These are phyloP conservation scores for Etheostoma cragini DNA, from an alignment of 2,113 vertebrate species.

Conservation along the genomic window DNA sequence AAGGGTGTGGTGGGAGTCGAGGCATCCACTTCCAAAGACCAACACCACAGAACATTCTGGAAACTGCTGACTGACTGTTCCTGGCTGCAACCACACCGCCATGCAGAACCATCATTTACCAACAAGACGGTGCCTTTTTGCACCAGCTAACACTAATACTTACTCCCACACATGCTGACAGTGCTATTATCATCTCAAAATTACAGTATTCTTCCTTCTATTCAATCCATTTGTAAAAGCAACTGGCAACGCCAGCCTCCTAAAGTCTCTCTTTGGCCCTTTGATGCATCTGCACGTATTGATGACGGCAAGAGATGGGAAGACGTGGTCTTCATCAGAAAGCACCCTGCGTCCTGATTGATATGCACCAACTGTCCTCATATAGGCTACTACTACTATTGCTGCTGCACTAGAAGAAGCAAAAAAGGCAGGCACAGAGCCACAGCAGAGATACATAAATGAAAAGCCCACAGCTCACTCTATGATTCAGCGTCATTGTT, in stretches of 20 bases:
- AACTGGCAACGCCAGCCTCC: conserved; percentile 20
- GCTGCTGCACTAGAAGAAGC: conserved; percentile 39
- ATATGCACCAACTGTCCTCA: conserved; percentile 77
- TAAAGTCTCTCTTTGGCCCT: conserved; percentile 18
- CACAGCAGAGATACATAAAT: conserved; percentile 61
- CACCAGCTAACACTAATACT: conserved; percentile 63
- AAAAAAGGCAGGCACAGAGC: conserved; percentile 43
- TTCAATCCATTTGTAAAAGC: conserved; percentile 31
- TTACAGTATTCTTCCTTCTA: conserved; percentile 47
- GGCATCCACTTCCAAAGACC: conserved; percentile 59
- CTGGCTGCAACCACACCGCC: conserved; percentile 55
- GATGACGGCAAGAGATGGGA: conserved; percentile 19
- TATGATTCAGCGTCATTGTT: conserved; percentile 64
- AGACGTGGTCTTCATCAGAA: conserved; percentile 55
- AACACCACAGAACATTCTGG: conserved; percentile 72
- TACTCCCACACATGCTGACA: conserved; percentile 65
- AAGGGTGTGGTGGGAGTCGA: conserved; percentile 67
- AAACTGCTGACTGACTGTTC: conserved; percentile 73
- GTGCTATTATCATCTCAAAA: conserved; percentile 62
- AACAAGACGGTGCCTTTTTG: conserved; percentile 60
- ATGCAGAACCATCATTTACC: conserved; percentile 65
- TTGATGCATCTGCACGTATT: conserved; percentile 31
- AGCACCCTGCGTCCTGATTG: conserved; percentile 64
- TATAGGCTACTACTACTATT: conserved; percentile 60
- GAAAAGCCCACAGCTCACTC: conserved; percentile 65